Conservation (phyloP, 2,888 invertebrate genomes). For the Gortyna flavago region DNA sequence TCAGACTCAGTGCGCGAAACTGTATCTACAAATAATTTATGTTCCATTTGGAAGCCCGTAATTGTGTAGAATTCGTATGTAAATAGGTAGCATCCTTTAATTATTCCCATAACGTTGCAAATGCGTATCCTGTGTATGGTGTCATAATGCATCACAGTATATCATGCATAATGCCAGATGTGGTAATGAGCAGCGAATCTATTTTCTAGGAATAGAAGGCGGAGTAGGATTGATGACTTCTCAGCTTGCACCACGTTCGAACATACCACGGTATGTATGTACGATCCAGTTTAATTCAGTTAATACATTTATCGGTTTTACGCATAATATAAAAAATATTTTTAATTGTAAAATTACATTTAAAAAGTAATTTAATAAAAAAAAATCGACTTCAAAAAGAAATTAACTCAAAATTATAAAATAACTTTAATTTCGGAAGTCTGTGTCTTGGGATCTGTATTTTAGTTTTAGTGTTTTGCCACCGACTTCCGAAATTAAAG, state of each 20-base stretch:
- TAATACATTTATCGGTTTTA: neutral
- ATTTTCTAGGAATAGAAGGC: slow-evolving; percentile 7
- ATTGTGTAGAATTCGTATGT: slow-evolving; percentile 25
- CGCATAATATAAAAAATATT: too few relatives aligned
- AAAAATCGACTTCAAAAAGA: too few relatives aligned
- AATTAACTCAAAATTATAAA: too few relatives aligned
- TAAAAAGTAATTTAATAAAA: too few relatives aligned
- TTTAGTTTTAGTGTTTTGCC: too few relatives aligned
- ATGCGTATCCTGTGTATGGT: slow-evolving; percentile 48
- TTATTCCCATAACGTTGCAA: slow-evolving; percentile 39
- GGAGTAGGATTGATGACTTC: slow-evolving; percentile 19
- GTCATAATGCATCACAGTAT: slow-evolving; percentile 40
- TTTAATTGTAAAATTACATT: too few relatives aligned
- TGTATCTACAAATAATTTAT: slow-evolving; percentile 36
- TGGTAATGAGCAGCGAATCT: neutral
- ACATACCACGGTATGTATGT: neutral
- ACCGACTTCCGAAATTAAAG: too few relatives aligned
- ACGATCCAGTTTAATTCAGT: neutral
- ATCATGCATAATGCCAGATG: slow-evolving; percentile 28
- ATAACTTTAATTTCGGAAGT: too few relatives aligned
- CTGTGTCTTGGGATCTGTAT: too few relatives aligned
- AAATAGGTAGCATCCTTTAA: slow-evolving; percentile 47
- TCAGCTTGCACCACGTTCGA: neutral
- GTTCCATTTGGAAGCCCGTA: slow-evolving; percentile 16
- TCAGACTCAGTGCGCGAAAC: slow-evolving; percentile 15